These are phyloP conservation scores for Taxidea taxus DNA, from an alignment of 2,113 vertebrate genomes.

Conservation along the genomic window DNA sequence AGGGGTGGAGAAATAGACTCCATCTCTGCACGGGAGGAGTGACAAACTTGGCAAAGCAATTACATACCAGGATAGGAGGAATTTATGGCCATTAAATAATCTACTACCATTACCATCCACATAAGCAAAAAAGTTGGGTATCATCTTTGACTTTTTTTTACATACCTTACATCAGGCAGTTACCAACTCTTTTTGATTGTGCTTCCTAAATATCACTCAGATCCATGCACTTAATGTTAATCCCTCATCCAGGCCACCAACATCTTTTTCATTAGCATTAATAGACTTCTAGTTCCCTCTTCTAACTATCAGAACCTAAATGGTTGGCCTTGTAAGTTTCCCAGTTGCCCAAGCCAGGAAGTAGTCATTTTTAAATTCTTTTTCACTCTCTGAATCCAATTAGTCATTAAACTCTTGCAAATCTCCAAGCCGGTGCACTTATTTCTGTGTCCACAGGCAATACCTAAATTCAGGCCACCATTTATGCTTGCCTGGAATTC, in stretches of 20 bases:
- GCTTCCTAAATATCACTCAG: not conserved
- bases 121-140: not conserved
- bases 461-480: not conserved
- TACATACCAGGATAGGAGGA: not conserved
- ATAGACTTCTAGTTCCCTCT: not conserved
- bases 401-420: constrained; percentile 14
- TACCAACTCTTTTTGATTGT: not conserved
- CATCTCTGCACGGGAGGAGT: not conserved
- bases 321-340: not conserved
- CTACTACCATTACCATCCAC: not conserved
- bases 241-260: not conserved
- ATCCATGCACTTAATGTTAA: not conserved
- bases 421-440: not conserved
- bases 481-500: not conserved
- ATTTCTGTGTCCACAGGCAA: not conserved
- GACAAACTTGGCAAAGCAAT: not conserved
- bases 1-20: not conserved
- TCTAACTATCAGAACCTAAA: not conserved
- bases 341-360: not conserved
- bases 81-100: not conserved
- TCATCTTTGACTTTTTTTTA: not conserved
- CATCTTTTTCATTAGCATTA: not conserved
- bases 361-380: not conserved
- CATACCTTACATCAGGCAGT: not conserved
- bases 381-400: not conserved